Evolutionary conservation across 2,113 vertebrate genomes (phyloP).

Genomic region (Origma solitaria): DNA sequence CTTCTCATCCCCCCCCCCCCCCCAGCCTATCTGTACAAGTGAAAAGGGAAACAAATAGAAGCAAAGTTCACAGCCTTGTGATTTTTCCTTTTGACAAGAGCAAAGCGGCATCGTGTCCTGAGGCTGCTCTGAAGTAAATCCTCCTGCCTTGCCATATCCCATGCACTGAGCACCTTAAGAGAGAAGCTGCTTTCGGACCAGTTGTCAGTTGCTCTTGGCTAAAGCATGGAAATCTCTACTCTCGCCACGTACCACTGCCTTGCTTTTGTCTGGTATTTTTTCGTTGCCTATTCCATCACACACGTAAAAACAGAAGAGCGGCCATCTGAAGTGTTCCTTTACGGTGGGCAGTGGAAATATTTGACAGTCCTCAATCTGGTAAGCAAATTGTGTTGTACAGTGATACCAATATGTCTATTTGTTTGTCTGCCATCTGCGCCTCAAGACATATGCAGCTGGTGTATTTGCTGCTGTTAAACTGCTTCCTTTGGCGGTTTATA

Average conservation of each 20-base stretch:
- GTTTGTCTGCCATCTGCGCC: conserved; percentile 33
- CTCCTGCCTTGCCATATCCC: neutral
- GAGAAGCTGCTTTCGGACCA: neutral
- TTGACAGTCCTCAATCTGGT: conserved; percentile 79
- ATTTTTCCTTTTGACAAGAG: neutral
- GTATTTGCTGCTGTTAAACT: conserved; percentile 36
- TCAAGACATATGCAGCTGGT: conserved; percentile 41
- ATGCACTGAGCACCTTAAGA: neutral
- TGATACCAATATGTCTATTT: conserved; percentile 15
- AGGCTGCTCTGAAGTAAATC: neutral
- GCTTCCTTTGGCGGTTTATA: neutral
- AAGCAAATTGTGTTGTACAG: conserved; percentile 49
- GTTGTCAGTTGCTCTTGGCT: neutral
- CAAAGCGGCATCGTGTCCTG: neutral
- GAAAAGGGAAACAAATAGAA: neutral
- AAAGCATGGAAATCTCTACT: conserved; percentile 43
- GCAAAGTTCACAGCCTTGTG: neutral
- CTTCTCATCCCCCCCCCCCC: neutral
- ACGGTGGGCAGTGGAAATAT: conserved; percentile 72
- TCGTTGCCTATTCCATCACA: conserved; percentile 48
- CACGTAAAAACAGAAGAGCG: neutral
- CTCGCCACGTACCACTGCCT: conserved; percentile 55
- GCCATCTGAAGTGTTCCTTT: conserved; percentile 38
- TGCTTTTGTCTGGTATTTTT: conserved; percentile 68
- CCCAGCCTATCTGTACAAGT: neutral